Evolutionary conservation across 2,888 invertebrate species (phyloP), one percentile per base, ranked within the genome.

Genomic region (Eurytoma adleriae): DNA sequence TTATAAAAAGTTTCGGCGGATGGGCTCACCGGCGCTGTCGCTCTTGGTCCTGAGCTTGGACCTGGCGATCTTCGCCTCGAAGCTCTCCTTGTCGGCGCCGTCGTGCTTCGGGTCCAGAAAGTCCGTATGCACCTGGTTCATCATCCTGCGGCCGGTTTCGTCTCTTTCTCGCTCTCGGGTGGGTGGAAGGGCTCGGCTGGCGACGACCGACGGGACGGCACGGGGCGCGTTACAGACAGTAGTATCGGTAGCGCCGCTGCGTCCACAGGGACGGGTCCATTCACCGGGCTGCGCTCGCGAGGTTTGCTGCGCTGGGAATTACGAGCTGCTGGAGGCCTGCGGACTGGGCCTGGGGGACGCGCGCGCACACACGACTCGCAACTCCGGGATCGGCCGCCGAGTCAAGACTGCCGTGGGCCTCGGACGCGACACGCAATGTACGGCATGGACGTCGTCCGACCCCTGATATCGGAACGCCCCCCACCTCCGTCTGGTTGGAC

Each of bases 111-210:
- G 52, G 30, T 86, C 85, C 48, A 86, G 56, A 75, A 86, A 86
- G 48, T 87, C 86, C 20, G 81, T n/a, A 56, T 85, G 84, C 74
- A 86, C 83, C 80, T 86, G 83, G 50, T 85, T 83, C 78, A 88
- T 69, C 89, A 88, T 89, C 52, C 72, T 82, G 40, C 40, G 40
- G 40, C 40, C 52, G 20, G 56, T 20, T 18, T 18, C 7, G 27
- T 7, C 27, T 14, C 50, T n/a, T 2, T 14, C 50, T n/a, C 48
- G 14, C 7, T 40, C 18, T 12, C 40, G n/a, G 50, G 4, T 0
- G 12, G 30, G n/a, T 1, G 40, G 13, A 66, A 24, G 0, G 16
- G 13, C n/a, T n/a, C 30, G 27, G 30, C 20, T 20, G 48, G 48
- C 24, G 7, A 14, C 3, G 59, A 16, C 18, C 62, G 48, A 67